Base-by-base conservation (phyloP, 1,140 invertebrate species). In the Muscidifurax raptorellus region DNA sequence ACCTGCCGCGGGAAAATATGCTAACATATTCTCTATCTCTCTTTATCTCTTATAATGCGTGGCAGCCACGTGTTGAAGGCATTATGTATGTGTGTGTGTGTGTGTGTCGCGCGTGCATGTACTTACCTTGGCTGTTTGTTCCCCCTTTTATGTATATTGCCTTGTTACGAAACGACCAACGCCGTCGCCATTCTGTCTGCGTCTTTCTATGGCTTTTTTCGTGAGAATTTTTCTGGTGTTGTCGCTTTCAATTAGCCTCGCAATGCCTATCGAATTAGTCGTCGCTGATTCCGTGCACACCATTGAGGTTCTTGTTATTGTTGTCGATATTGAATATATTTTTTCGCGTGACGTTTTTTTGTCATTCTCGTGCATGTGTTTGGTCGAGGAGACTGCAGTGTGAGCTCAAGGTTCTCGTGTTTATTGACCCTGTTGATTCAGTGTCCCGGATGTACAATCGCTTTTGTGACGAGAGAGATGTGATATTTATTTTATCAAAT, bases 121-220 rank as follows among this genome's bases (percentile, higher is more conserved):
- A 30, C 69, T 81, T 52, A 82, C 84, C 59, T 69, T 77, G 22
- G 66, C 36, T 87, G 52, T 59, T 59, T 5, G 22, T 59, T 83
- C 27, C 36, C 64, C 13, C n/a, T 44, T n/a, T 74, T 84, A 1
- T 77, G 32, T 69, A 75, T 22, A 32, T 59, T 78, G 28, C 32
- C 22, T 30, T 22, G 9, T 59, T 79, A 36, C 30, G 52, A 82
- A 40, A 82, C 10, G 44, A 47, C 44, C 13, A 0, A 6, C 27
- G 36, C 18, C 22, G 52, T 59, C 52, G 52, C 52, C 52, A 59
- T 22, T 59, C 15, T 59, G 15, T 59, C 52, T 59, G 47, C 18
- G 18, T 32, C 10, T 22, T 22, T 71, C 18, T 80, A 22, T 10
- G 1, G 9, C 36, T 69, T 69, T 80, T 22, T 80, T 12, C 40